Percentiles rank a stretch among this genome's conserved stretches.
Conservation (phyloP, 37 sponge, comb jelly and placozoan species). For the Petrosia ficiformis region DNA sequence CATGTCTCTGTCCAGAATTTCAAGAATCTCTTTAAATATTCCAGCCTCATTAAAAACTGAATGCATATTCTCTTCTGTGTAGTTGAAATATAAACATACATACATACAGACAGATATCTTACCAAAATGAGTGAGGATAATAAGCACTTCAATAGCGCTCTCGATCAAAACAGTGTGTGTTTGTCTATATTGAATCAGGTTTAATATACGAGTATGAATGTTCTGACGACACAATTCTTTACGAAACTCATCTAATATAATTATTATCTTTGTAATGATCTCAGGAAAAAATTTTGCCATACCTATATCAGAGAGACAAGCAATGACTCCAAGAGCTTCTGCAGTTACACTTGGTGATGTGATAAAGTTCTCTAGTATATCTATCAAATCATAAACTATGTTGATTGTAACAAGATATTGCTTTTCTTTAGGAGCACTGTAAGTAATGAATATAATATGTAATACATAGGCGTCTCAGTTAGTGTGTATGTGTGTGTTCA, state of each 20-base stretch:
- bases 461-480: background rate
- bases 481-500: background rate
- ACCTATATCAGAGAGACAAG: conserved; percentile 52
- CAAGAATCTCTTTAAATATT: background rate
- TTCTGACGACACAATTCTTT: conserved; percentile 3
- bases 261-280: no score
- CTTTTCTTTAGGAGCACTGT: conserved; percentile 21
- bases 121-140: conserved; percentile 34
- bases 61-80: background rate
- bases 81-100: background rate
- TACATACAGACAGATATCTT: conserved; percentile 20
- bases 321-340: conserved; percentile 55
- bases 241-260: no score
- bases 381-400: conserved; percentile 22
- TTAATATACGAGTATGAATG: background rate
- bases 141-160: conserved; percentile 42
- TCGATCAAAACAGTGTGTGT: conserved; percentile 32
- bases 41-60: conserved; percentile 4
- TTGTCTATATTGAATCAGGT: conserved; percentile 8
- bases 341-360: conserved; percentile 22
- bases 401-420: conserved; percentile 7
- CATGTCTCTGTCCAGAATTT: background rate
- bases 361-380: conserved; percentile 23
- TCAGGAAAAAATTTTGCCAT: no score
- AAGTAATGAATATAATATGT: background rate